Conservation (phyloP, 64 coral and sea anemone genomes). For the Actinia equina region DNA sequence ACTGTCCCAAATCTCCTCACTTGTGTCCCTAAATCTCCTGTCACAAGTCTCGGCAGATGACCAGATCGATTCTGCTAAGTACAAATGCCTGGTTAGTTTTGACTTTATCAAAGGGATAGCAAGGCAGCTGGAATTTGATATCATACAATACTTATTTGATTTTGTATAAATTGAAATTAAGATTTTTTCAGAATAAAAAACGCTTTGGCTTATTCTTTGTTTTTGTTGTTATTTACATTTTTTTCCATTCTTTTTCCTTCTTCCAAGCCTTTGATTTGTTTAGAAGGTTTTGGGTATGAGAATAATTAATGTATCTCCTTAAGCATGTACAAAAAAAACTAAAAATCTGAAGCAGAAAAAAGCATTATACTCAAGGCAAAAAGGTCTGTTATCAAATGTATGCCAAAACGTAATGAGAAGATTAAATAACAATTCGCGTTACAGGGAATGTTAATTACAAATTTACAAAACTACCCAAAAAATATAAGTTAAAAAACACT, state of each 20-base stretch:
- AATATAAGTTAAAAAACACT: too few species aligned
- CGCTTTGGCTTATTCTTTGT: too few species aligned
- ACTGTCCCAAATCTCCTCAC: slow-evolving; percentile 89
- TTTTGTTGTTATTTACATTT: not conserved
- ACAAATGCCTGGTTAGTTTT: slow-evolving; percentile 92
- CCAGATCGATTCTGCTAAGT: slow-evolving; percentile 92
- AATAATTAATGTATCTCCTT: too few species aligned
- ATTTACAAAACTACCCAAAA: too few species aligned
- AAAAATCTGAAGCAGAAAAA: too few species aligned
- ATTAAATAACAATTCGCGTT: too few species aligned
- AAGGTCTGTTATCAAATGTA: too few species aligned
- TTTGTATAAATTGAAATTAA: slow-evolving; percentile 51
- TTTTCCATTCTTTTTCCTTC: not conserved
- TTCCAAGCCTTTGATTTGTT: not conserved
- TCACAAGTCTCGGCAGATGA: slow-evolving; percentile 81
- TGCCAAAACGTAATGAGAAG: too few species aligned
- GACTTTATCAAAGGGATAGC: slow-evolving; percentile 82
- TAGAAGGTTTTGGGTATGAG: too few species aligned
- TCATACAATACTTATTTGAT: slow-evolving; percentile 89
- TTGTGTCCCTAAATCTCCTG: slow-evolving; percentile 80
- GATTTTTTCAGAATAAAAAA: not conserved
- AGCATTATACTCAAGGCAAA: too few species aligned
- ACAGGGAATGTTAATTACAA: too few species aligned
- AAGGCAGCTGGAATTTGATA: slow-evolving; percentile 86
- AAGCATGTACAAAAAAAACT: too few species aligned